Percentiles rank a stretch among this genome's conserved stretches.
phyloP scores from a whole-genome alignment of 2,113 vertebrate species.

The Dissostichus mawsoni region DNA sequence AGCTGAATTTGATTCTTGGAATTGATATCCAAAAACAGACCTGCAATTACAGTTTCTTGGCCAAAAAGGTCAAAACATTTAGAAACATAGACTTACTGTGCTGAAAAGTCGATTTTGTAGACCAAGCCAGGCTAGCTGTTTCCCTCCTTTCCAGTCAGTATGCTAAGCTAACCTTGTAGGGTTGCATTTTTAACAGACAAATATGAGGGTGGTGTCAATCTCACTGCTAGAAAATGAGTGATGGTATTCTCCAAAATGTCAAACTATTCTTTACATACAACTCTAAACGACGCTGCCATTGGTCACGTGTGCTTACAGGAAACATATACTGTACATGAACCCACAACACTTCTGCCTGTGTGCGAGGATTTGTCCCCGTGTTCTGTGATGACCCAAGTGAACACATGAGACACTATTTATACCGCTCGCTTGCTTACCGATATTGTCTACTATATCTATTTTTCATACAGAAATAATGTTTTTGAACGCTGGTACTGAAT shows the following conservation, averaged over 20 bases:
- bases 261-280: slow-evolving; percentile 16
- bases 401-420: slow-evolving; percentile 68
- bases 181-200: background rate
- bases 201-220: background rate
- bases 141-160: background rate
- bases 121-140: background rate
- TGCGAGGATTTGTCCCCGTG: slow-evolving; percentile 17
- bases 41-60: too few relatives aligned
- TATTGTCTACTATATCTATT: slow-evolving; percentile 73
- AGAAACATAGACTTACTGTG: too few relatives aligned
- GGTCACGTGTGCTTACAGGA: background rate
- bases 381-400: slow-evolving; percentile 45
- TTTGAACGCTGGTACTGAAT: slow-evolving; percentile 60
- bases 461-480: slow-evolving; percentile 67
- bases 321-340: slow-evolving; percentile 51
- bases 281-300: slow-evolving; percentile 9
- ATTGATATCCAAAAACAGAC: too few relatives aligned
- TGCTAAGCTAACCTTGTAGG: slow-evolving; percentile 4
- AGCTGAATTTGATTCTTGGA: too few relatives aligned
- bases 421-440: slow-evolving; percentile 51
- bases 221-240: background rate
- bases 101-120: background rate
- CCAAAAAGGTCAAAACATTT: too few relatives aligned
- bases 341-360: slow-evolving; percentile 46
- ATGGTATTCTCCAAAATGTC: slow-evolving; percentile 9